Conservation (phyloP, 1,140 invertebrate species). For the Pseudachorutes palmiensis region DNA sequence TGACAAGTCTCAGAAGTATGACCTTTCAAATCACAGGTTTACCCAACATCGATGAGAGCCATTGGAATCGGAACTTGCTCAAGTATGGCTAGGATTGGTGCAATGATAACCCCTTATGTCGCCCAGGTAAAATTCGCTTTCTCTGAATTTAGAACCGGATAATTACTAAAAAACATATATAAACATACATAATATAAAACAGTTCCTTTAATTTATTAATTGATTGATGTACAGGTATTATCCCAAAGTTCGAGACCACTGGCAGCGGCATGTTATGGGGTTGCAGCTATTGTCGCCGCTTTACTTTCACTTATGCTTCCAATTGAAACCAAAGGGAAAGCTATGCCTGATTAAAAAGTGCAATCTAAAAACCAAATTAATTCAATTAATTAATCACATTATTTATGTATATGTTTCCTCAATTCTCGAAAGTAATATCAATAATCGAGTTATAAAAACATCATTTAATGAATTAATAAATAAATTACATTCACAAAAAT, state of each 20-base stretch:
- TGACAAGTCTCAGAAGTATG: no score
- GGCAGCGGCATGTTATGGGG: conserved; percentile 63
- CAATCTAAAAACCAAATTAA: no score
- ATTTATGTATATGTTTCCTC: no score
- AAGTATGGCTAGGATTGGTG: conserved; percentile 80
- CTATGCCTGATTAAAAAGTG: conserved; percentile 54
- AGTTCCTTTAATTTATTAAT: conserved; percentile 7
- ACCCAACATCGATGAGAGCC: conserved; percentile 78
- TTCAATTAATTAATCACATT: no score
- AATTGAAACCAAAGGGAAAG: conserved; percentile 66
- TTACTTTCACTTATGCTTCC: conserved; percentile 65
- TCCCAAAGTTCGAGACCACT: conserved; percentile 60
- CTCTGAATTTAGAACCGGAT: background rate
- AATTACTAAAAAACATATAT: background rate
- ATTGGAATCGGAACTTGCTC: conserved; percentile 82
- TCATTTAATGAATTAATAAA: no score
- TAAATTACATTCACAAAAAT: no score
- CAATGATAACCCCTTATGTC: conserved; percentile 86
- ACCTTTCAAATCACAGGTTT: conserved; percentile 52
- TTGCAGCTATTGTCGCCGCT: conserved; percentile 63
- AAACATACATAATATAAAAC: background rate
- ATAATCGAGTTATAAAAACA: no score
- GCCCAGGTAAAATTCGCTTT: conserved; percentile 59
- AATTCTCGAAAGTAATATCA: no score
- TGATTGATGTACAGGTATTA: conserved; percentile 48